These are phyloP conservation scores for Gambusia holbrooki DNA, from an alignment of 2,113 vertebrate genomes.

Conservation along the genomic window DNA sequence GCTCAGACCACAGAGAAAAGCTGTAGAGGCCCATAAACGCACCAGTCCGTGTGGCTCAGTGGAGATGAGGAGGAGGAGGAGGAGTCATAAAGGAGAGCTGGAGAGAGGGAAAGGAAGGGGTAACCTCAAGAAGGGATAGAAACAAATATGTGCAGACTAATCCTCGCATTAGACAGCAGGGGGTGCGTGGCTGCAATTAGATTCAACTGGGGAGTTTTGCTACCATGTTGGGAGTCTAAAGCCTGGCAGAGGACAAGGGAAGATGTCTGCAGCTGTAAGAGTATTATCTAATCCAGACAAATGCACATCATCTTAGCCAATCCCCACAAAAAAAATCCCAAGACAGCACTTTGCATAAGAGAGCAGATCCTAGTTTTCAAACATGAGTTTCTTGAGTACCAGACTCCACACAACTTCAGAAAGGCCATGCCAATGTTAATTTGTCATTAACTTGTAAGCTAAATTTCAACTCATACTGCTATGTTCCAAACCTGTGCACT, in stretches of 20 bases:
- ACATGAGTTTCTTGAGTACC: conserved; percentile 5
- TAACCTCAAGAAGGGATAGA: conserved; percentile 49
- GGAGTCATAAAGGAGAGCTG: conserved; percentile 42
- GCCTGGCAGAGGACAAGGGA: conserved; percentile 35
- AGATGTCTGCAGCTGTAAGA: conserved; percentile 51
- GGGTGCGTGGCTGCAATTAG: conserved; percentile 61
- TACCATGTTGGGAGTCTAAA: conserved; percentile 48
- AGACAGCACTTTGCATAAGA: not conserved
- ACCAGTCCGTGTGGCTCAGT: conserved; percentile 48
- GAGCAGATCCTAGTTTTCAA: not conserved
- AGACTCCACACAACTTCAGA: not conserved
- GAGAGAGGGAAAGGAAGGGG: conserved; percentile 45
- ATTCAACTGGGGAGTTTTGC: conserved; percentile 32
- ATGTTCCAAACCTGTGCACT: no score
- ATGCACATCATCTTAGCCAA: not conserved
- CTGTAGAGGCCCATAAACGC: conserved; percentile 65
- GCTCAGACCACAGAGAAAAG: conserved; percentile 46
- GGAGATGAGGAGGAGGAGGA: conserved; percentile 26
- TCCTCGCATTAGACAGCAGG: conserved; percentile 68
- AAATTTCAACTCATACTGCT: not conserved
- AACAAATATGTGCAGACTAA: conserved; percentile 64
- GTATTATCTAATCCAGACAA: conserved; percentile 46
- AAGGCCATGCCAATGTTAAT: not conserved
- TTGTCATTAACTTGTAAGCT: not conserved
- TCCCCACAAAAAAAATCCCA: not conserved